Conservation (phyloP, 2,113 vertebrate species). For the Chaetorhynchus papuensis region DNA sequence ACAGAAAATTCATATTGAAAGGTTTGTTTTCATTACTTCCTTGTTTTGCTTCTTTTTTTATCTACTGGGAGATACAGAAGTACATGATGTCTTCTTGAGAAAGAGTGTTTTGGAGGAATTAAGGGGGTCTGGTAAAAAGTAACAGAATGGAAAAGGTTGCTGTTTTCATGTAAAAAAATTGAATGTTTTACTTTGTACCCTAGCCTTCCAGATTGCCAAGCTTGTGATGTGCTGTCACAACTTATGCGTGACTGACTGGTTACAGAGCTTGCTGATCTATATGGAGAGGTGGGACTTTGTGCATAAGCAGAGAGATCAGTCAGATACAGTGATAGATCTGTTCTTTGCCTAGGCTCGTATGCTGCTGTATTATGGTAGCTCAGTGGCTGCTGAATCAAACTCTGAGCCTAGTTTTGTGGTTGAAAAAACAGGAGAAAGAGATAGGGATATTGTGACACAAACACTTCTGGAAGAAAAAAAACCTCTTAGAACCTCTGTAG, state of each 20-base stretch:
- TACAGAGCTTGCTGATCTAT: conserved; percentile 72
- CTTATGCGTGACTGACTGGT: conserved; percentile 67
- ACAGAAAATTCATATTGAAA: not conserved
- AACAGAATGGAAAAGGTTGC: conserved; percentile 11
- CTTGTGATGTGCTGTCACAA: conserved; percentile 68
- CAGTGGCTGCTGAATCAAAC: conserved; percentile 70
- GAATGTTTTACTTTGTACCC: conserved; percentile 66
- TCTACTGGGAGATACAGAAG: not conserved
- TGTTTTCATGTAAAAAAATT: conserved; percentile 48
- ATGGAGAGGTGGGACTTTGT: conserved; percentile 77
- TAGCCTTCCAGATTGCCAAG: conserved; percentile 59
- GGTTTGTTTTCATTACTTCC: not conserved
- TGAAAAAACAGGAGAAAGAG: conserved; percentile 49
- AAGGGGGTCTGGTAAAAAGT: not conserved
- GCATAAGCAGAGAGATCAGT: conserved; percentile 76
- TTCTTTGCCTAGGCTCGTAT: conserved; percentile 70
- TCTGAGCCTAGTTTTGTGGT: conserved; percentile 39
- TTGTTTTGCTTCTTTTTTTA: not conserved
- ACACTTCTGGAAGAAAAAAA: conserved; percentile 15
- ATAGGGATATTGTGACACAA: conserved; percentile 45
- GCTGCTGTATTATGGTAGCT: conserved; percentile 69
- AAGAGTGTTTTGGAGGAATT: not conserved
- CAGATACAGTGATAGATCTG: conserved; percentile 75
- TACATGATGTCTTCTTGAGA: not conserved
- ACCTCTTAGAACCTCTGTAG: not conserved